Conservation (phyloP, 2,888 invertebrate species). For the Caenorhabditis macrosperma region DNA sequence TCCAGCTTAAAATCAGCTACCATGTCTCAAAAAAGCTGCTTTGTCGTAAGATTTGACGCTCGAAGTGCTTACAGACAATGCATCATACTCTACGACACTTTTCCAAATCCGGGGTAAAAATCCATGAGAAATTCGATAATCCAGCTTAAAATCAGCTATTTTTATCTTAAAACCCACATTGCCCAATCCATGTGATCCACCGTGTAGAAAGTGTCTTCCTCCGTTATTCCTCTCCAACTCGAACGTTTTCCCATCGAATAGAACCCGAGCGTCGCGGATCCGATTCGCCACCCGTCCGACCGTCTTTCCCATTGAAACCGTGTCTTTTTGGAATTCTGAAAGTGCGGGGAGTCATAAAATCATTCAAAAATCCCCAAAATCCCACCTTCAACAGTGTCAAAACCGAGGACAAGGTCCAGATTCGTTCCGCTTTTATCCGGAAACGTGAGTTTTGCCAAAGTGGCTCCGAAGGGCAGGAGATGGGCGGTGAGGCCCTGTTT, state of each 20-base stretch:
- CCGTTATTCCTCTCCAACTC: conserved; percentile 54
- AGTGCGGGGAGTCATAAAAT: not conserved
- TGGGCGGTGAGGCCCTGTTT: conserved; percentile 58
- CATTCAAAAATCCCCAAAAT: not conserved
- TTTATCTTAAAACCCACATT: conserved; percentile 38
- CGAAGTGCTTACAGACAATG: not conserved
- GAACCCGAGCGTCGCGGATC: conserved; percentile 61
- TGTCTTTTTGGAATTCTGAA: conserved; percentile 66
- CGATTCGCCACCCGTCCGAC: conserved; percentile 72
- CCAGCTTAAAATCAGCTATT: too few species aligned
- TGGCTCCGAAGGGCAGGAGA: conserved; percentile 42
- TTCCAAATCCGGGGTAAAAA: not conserved
- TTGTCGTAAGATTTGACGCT: too few species aligned
- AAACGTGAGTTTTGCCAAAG: conserved; percentile 47
- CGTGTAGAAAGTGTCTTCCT: conserved; percentile 64
- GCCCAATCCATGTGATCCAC: conserved; percentile 64
- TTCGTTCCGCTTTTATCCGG: conserved; percentile 41
- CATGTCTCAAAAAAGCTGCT: too few species aligned
- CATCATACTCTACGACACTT: not conserved
- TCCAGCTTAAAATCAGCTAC: too few species aligned
- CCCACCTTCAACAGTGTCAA: conserved; percentile 45
- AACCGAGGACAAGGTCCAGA: conserved; percentile 46
- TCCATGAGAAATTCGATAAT: not conserved
- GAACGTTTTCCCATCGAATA: conserved; percentile 60
- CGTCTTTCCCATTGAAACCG: conserved; percentile 66